Evolutionary conservation across 2,797 vertebrate genomes (phyloP).

Genomic region (Gadopsis marmoratus): DNA sequence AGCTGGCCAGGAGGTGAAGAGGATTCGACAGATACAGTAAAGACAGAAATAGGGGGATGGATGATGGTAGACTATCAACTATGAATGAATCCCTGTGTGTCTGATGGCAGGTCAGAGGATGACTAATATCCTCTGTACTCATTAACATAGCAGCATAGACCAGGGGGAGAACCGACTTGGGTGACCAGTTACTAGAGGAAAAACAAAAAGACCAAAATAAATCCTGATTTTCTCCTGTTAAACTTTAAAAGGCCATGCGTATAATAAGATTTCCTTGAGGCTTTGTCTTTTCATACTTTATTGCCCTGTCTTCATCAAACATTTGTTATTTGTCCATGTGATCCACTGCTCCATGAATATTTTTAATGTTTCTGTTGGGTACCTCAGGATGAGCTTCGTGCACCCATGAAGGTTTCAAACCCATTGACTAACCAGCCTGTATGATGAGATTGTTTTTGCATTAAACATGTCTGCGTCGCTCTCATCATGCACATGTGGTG

Average conservation of each 20-base stretch:
- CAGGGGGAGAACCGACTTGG: not conserved
- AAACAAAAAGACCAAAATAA: not conserved
- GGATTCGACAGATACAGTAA: constrained; percentile 37
- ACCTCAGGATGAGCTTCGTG: constrained; percentile 12
- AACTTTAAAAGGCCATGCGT: constrained; percentile 16
- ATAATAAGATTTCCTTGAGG: constrained; percentile 23
- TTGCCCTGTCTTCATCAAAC: constrained; percentile 14
- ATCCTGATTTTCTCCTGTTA: constrained; percentile 9
- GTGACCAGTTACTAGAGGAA: not conserved
- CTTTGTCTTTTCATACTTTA: constrained; percentile 29
- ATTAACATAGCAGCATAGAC: constrained; percentile 12
- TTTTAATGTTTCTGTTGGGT: constrained; percentile 28
- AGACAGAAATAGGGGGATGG: constrained; percentile 40
- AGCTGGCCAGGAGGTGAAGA: constrained; percentile 22
- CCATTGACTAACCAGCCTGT: not conserved
- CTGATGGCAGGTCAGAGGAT: constrained; percentile 49
- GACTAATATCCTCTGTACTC: constrained; percentile 41
- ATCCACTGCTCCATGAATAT: constrained; percentile 1
- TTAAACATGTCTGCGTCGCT: not conserved
- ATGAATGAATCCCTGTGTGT: constrained; percentile 7
- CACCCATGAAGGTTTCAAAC: not conserved
- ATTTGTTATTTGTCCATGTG: not conserved
- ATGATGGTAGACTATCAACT: constrained; percentile 36
- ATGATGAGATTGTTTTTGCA: constrained; percentile 6
- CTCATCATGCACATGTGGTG: constrained; percentile 12